A percentile compares a stretch with the other conserved stretches of the same genome.
These are phyloP conservation scores for Hedychridium roseum DNA, from an alignment of 2,888 invertebrate genomes.

Conservation along the genomic window DNA sequence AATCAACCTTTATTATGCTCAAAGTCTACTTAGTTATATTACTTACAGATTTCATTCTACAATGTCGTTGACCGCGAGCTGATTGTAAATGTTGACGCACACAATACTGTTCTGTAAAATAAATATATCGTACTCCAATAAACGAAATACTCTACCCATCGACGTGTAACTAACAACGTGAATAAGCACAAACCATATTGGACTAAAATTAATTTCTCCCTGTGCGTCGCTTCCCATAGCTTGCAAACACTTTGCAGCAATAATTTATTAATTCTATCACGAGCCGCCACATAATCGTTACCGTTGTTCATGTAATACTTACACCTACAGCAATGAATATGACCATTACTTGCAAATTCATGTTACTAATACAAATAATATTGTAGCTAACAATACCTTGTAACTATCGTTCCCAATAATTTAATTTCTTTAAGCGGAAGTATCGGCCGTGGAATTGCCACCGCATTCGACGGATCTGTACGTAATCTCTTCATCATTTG, in stretches of 20 bases:
- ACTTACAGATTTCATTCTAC: too few species aligned
- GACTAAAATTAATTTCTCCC: neutral
- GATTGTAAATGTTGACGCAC: neutral
- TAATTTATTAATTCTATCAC: neutral
- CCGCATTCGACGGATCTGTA: neutral
- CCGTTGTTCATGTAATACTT: conserved; percentile 17
- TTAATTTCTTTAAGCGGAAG: neutral
- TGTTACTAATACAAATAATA: neutral
- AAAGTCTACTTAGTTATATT: too few species aligned
- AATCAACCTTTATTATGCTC: neutral
- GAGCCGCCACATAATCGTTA: conserved; percentile 2
- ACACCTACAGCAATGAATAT: conserved; percentile 9
- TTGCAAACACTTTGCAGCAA: neutral
- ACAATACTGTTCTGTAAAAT: too few species aligned
- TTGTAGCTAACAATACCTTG: conserved; percentile 18
- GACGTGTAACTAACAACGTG: neutral
- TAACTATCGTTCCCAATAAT: conserved; percentile 9
- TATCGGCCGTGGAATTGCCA: neutral
- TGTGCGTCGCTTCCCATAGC: conserved; percentile 7
- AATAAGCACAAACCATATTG: conserved; percentile 1
- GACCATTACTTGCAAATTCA: neutral
- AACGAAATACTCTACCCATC: too few species aligned
- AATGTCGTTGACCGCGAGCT: too few species aligned
- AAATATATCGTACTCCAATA: neutral
- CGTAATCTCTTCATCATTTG: conserved; percentile 2